A percentile compares a stretch with the other conserved stretches of the same genome.
Conservation (phyloP, 2,113 vertebrate genomes). For the Aegotheles bennettii region DNA sequence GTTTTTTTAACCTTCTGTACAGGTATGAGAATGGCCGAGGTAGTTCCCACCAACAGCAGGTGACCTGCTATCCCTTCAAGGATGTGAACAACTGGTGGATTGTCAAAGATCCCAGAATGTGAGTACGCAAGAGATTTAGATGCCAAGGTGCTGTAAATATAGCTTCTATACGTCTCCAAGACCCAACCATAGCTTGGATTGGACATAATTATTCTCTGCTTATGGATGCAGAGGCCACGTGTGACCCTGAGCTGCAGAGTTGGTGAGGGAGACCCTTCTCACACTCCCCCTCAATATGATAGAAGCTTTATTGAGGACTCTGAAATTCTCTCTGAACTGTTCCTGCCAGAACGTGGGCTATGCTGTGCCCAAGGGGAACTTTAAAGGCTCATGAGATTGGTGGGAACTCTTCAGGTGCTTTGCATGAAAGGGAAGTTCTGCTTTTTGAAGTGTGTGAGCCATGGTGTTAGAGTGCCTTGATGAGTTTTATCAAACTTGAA, state of each 20-base stretch:
- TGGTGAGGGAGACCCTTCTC: neutral
- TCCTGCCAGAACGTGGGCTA: neutral
- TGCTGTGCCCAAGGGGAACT: neutral
- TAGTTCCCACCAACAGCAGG: slow-evolving; percentile 97
- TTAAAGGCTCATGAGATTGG: neutral
- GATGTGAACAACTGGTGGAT: slow-evolving; percentile 99
- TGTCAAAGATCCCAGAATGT: slow-evolving; percentile 89
- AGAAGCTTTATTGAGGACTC: neutral
- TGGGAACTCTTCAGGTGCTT: slow-evolving; percentile 1
- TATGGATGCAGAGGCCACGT: neutral
- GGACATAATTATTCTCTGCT: neutral
- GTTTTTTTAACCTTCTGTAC: neutral
- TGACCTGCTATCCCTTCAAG: slow-evolving; percentile 97
- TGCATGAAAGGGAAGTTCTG: neutral
- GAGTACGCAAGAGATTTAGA: neutral
- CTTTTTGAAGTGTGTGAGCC: slow-evolving; percentile 10
- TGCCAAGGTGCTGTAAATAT: neutral
- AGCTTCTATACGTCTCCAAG: neutral
- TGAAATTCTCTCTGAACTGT: neutral
- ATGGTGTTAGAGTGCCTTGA: neutral
- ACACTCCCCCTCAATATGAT: neutral
- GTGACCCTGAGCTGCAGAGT: neutral
- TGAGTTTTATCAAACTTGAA: neutral
- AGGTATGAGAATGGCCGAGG: slow-evolving; percentile 94
- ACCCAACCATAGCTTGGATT: neutral